Evolutionary conservation across 2,113 vertebrate genomes (phyloP).

Genomic region (Anarhynchus alexandrinus): DNA sequence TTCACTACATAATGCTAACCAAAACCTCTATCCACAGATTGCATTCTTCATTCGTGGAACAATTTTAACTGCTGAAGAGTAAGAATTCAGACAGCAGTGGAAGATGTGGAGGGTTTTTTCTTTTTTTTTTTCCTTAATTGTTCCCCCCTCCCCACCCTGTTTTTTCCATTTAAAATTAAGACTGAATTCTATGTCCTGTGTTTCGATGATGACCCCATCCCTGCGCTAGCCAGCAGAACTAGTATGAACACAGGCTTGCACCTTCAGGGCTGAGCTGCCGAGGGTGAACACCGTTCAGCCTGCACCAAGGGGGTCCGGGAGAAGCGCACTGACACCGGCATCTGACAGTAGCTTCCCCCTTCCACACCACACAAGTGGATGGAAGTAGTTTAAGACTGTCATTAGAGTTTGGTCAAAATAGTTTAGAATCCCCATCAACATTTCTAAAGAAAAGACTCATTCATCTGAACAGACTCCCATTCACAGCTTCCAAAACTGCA

Average conservation of each 20-base stretch:
- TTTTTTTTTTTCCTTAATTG: too few species aligned
- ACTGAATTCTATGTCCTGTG: not conserved
- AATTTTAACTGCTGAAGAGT: not conserved
- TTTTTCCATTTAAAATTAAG: not conserved
- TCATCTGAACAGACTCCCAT: not conserved
- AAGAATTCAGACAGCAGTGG: not conserved
- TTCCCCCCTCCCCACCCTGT: too few species aligned
- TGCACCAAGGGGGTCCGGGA: too few species aligned
- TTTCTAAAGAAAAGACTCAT: not conserved
- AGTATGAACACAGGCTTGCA: not conserved
- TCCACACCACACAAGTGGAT: not conserved
- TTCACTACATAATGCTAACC: not conserved
- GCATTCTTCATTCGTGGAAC: not conserved
- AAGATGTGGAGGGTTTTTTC: not conserved
- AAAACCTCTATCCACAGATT: not conserved
- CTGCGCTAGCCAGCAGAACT: not conserved
- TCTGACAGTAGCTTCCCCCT: not conserved
- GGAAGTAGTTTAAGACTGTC: not conserved
- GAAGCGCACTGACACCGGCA: not conserved
- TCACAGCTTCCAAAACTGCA: not conserved
- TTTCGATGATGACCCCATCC: not conserved
- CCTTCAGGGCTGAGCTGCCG: not conserved
- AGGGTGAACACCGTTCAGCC: not conserved
- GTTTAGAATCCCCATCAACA: not conserved
- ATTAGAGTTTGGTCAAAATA: not conserved